A percentile compares a stretch with the other conserved stretches of the same genome.
Evolutionary conservation across 2,113 vertebrate genomes (phyloP).

Genomic region (Bostrychus sinensis): DNA sequence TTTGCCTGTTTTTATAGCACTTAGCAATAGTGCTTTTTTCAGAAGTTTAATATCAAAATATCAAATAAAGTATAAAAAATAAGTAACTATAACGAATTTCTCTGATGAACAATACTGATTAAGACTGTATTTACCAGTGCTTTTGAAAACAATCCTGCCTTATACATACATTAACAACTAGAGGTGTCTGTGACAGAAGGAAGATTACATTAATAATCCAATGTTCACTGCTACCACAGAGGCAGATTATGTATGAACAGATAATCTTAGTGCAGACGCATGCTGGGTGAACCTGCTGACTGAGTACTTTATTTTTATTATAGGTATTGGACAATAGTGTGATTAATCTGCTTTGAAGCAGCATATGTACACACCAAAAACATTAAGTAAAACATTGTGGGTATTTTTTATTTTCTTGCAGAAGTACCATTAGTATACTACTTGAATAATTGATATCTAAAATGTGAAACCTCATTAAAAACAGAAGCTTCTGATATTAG

Average conservation of each 20-base stretch:
- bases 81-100: background rate
- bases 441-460: no score
- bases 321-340: background rate
- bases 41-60: no score
- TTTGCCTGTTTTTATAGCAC: no score
- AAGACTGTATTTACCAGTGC: background rate
- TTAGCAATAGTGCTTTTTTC: no score
- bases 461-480: no score
- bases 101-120: background rate
- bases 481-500: no score
- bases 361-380: no score
- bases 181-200: slow-evolving; percentile 35
- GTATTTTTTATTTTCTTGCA: no score
- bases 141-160: background rate
- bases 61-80: no score
- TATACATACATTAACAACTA: slow-evolving; percentile 22
- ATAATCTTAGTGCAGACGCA: slow-evolving; percentile 51
- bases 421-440: no score
- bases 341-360: background rate
- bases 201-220: slow-evolving; percentile 74
- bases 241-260: slow-evolving; percentile 60
- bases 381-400: no score
- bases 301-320: slow-evolving; percentile 19
- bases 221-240: slow-evolving; percentile 44
- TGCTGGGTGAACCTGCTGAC: slow-evolving; percentile 58